phyloP scores from a whole-genome alignment of 2,797 vertebrate species.

The Peromyscus eremicus region DNA sequence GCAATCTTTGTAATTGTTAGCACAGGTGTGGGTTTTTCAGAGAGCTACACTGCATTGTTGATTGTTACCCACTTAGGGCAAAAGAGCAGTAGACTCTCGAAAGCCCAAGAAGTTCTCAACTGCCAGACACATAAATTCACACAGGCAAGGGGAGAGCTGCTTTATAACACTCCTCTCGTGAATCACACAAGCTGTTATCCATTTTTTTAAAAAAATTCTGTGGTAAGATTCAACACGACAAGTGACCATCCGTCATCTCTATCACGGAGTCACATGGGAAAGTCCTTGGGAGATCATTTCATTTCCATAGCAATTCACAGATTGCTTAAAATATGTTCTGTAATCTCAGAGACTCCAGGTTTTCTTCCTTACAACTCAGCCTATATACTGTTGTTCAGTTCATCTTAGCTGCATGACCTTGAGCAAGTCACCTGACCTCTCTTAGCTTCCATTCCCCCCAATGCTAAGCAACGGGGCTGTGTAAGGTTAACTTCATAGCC shows the following conservation, averaged over 20 bases:
- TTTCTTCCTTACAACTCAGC: background rate
- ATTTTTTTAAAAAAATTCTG: slow-evolving; percentile 18
- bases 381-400: background rate
- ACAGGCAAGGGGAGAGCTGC: background rate
- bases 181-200: slow-evolving; percentile 28
- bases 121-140: slow-evolving; percentile 34
- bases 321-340: slow-evolving; percentile 47
- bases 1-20: background rate
- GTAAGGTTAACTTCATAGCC: background rate
- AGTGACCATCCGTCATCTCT: slow-evolving; percentile 38
- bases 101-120: background rate
- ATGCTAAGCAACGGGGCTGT: background rate
- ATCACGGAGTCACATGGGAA: background rate
- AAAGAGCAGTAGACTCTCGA: background rate
- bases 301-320: background rate
- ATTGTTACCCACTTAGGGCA: slow-evolving; percentile 15
- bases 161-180: slow-evolving; percentile 16
- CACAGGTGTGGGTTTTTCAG: background rate
- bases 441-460: background rate
- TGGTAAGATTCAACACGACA: slow-evolving; percentile 29
- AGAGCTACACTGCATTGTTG: background rate
- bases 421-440: slow-evolving; percentile 17
- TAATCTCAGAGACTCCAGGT: background rate
- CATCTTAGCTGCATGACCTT: slow-evolving; percentile 10
- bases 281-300: slow-evolving; percentile 48